phyloP scores from a whole-genome alignment of 2,888 invertebrate species.

The Leucophenga maculata region DNA sequence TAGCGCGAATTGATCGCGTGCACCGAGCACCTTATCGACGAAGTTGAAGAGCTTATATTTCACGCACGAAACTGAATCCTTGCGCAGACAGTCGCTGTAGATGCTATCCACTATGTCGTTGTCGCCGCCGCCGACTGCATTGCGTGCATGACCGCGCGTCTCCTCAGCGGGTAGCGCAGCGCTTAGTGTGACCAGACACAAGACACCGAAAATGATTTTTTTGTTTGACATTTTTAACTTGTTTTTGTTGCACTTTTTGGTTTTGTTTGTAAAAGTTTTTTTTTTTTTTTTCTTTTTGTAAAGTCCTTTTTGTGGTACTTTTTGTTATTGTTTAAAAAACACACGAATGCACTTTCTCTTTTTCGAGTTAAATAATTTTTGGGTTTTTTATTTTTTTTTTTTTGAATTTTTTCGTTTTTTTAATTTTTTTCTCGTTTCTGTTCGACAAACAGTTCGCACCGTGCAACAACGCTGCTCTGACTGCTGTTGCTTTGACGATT shows the following conservation, averaged over 20 bases:
- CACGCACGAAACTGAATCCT: slow-evolving; percentile 88
- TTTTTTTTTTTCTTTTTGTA: slow-evolving; percentile 35
- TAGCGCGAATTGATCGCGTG: slow-evolving; percentile 84
- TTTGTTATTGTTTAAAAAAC: slow-evolving; percentile 32
- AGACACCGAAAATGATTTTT: slow-evolving; percentile 73
- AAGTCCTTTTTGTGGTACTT: slow-evolving; percentile 49
- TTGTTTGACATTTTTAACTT: slow-evolving; percentile 71
- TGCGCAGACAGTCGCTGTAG: slow-evolving; percentile 84
- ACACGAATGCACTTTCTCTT: slow-evolving; percentile 62
- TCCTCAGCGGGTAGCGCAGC: slow-evolving; percentile 83
- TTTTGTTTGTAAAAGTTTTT: slow-evolving; percentile 30
- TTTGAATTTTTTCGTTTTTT: slow-evolving; percentile 34
- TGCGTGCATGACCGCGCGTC: slow-evolving; percentile 75
- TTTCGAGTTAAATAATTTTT: slow-evolving; percentile 25
- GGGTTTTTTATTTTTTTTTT: slow-evolving; percentile 42
- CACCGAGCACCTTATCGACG: slow-evolving; percentile 87
- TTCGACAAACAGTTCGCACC: slow-evolving; percentile 45
- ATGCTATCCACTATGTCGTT: slow-evolving; percentile 86
- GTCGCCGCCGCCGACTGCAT: slow-evolving; percentile 76
- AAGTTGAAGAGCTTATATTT: slow-evolving; percentile 90
- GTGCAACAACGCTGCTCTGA: slow-evolving; percentile 50
- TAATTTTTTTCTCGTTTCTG: slow-evolving; percentile 41
- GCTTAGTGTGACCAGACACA: slow-evolving; percentile 75
- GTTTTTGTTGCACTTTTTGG: slow-evolving; percentile 43
- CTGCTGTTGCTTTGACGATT: slow-evolving; percentile 72